Evolutionary conservation across 2,797 vertebrate species (phyloP).

Genomic region (Rousettus madagascariensis): DNA sequence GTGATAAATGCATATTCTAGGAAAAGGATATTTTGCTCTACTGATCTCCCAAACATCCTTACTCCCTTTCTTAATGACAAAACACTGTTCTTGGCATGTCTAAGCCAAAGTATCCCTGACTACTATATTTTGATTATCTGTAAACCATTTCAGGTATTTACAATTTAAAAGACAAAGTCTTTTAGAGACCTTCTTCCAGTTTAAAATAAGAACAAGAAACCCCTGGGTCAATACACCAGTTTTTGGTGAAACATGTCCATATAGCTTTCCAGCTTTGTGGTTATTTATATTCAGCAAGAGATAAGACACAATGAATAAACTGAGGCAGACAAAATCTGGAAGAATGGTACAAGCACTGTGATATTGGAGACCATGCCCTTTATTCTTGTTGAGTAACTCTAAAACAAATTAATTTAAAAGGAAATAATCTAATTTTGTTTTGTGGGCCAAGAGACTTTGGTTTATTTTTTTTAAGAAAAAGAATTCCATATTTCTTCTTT

Average conservation of each 20-base stretch:
- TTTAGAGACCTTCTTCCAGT: not conserved
- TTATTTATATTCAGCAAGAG: not conserved
- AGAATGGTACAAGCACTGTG: not conserved
- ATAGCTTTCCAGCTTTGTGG: not conserved
- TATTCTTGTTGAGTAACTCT: not conserved
- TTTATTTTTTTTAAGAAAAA: not conserved
- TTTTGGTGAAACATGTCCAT: not conserved
- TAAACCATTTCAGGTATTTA: not conserved
- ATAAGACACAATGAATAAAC: not conserved
- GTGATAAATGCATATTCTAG: not conserved
- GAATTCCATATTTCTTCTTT: not conserved
- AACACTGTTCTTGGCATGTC: not conserved
- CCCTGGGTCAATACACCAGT: not conserved
- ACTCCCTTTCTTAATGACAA: conserved; percentile 16
- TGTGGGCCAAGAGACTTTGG: not conserved
- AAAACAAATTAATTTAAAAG: conserved; percentile 2
- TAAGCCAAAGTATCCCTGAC: not conserved
- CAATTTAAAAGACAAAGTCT: conserved; percentile 26
- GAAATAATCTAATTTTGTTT: not conserved
- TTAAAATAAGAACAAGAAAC: conserved; percentile 38
- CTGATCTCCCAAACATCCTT: not conserved
- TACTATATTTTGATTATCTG: not conserved
- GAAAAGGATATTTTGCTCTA: conserved; percentile 30
- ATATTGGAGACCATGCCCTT: not conserved
- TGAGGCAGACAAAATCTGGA: not conserved